Evolutionary conservation across 2,113 vertebrate species (phyloP).

Genomic region (Riparia riparia): DNA sequence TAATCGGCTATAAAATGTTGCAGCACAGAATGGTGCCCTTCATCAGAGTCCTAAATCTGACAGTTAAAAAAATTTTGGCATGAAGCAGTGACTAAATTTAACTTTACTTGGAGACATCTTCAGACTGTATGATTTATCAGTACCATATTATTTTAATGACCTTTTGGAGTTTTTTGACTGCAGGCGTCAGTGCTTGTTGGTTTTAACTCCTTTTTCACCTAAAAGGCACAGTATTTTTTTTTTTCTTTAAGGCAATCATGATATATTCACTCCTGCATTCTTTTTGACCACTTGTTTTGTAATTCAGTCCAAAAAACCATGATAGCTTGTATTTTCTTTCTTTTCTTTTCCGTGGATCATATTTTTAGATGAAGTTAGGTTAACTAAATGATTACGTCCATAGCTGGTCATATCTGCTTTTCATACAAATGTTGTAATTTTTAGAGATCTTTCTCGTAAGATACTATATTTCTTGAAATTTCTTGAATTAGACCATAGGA

Average conservation of each 20-base stretch:
- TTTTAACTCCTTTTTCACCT: constrained; percentile 35
- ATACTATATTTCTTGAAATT: background rate
- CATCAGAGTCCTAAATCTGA: background rate
- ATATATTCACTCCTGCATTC: background rate
- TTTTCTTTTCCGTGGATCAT: background rate
- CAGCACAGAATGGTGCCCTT: background rate
- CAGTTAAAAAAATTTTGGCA: background rate
- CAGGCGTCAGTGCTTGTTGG: background rate
- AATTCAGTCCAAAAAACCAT: background rate
- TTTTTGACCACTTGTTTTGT: background rate
- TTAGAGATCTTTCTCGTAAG: background rate
- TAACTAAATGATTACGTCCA: background rate
- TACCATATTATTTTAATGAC: constrained; percentile 8
- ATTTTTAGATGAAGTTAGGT: background rate
- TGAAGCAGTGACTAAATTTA: background rate
- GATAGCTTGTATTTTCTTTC: background rate
- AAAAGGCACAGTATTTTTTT: background rate
- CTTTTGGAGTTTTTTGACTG: background rate
- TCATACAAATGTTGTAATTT: background rate
- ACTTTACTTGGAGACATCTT: background rate
- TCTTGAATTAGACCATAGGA: background rate
- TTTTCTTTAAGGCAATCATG: background rate
- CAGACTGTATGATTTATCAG: background rate
- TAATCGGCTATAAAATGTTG: background rate
- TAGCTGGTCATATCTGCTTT: background rate